Conservation (phyloP, 2,113 vertebrate species). For the Artemisiospiza belli region DNA sequence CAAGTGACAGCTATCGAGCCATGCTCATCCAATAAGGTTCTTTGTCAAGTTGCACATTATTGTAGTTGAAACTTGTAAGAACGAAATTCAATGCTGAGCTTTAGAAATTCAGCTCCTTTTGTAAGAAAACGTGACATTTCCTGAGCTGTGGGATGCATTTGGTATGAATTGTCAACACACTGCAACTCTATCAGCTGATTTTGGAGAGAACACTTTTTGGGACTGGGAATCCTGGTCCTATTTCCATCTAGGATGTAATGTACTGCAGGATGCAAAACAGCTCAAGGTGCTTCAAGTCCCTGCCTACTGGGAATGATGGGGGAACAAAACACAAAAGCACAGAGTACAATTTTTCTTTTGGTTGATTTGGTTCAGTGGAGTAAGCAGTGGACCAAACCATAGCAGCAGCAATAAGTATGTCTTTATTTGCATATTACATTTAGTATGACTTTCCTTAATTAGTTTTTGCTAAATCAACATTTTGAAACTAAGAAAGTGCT, state of each 20-base stretch:
- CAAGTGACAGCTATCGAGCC: neutral
- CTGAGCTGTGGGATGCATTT: neutral
- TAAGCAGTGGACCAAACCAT: neutral
- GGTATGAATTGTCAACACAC: neutral
- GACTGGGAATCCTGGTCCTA: neutral
- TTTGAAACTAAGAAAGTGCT: neutral
- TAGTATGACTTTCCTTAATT: neutral
- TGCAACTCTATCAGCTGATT: neutral
- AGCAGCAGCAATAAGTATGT: neutral
- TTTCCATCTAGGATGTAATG: neutral
- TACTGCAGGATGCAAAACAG: neutral
- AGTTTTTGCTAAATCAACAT: neutral
- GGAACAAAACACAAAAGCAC: neutral
- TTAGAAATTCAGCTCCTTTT: neutral
- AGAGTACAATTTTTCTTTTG: neutral
- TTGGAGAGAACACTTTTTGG: neutral
- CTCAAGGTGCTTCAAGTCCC: neutral
- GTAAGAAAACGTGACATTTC: neutral
- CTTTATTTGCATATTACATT: neutral
- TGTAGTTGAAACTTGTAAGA: neutral
- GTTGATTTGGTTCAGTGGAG: neutral
- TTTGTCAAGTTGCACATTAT: neutral
- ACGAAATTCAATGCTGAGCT: neutral
- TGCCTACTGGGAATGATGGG: neutral
- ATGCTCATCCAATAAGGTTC: neutral